Conservation (phyloP, 1,140 invertebrate species). For the Micrasema minimum region DNA sequence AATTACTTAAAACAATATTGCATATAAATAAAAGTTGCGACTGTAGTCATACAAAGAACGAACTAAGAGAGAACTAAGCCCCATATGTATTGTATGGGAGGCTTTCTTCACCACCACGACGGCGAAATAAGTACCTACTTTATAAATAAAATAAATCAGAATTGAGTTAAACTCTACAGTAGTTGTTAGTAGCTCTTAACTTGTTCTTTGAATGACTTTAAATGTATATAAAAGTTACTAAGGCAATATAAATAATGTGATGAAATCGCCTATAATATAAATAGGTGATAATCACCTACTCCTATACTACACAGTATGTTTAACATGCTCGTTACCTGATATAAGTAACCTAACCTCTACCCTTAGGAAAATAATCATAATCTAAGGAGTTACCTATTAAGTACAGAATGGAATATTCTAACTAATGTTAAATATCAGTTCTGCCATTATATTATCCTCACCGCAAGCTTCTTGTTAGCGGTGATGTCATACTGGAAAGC, state of each 20-base stretch:
- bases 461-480: conserved; percentile 6
- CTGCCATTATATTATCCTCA: conserved; percentile 30
- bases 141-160: too few species aligned
- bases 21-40: too few species aligned
- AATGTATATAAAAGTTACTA: conserved; percentile 15
- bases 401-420: conserved; percentile 39
- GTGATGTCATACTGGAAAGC: conserved; percentile 6
- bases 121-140: too few species aligned
- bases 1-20: too few species aligned
- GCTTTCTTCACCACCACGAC: too few species aligned
- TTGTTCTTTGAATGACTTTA: conserved; percentile 19
- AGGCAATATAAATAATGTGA: conserved; percentile 25
- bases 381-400: conserved; percentile 18
- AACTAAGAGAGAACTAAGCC: too few species aligned
- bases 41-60: too few species aligned
- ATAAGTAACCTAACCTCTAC: conserved; percentile 37
- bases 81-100: too few species aligned
- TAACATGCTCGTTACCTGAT: conserved; percentile 23
- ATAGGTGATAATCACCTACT: conserved; percentile 22
- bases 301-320: not conserved
- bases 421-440: conserved; percentile 37
- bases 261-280: conserved; percentile 30
- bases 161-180: too few species aligned
- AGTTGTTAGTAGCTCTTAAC: not conserved
- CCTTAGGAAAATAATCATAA: conserved; percentile 29